Evolutionary conservation across 2,113 vertebrate genomes (phyloP), one percentile per base, ranked within the genome.

Genomic region (Perca flavescens): DNA sequence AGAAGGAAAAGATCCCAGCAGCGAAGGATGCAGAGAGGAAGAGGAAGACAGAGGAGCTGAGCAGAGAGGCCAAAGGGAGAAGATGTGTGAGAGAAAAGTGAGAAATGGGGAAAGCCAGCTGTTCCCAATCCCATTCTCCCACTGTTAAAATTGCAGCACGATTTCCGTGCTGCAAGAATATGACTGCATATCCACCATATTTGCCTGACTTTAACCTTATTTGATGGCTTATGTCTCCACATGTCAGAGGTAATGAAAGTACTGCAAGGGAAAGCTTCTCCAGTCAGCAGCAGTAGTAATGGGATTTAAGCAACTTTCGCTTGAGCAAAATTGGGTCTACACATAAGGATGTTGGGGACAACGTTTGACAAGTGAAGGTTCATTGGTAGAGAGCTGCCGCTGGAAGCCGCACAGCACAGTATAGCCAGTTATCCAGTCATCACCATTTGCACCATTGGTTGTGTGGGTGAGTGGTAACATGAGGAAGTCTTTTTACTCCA

Each of bases 221-320:
- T 93, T 91, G 92, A 94, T 92, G 90, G 91, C 91, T 93, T 92
- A 72, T 88, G 90, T 93, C 85, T 86, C 88, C 91, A 87, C 90
- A 91, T 93, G 93, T 95, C 93, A 94, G 88, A 82, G 79, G 86
- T 94, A 94, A 93, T 93, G 94, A 90, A 93, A 93, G 90, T 63
- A 86, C 78, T 81, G 80, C 74, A 40, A 88, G 84, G 82, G 74
- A 88, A 92, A 89, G 81, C 93, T 89, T 93, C 84, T 87, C 84
- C 77, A 88, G 80, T 89, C 92, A 84, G 91, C 88, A 86, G 87
- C 77, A 68, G 80, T 53, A 61, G 84, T 91, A 92, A 89, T 88
- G 82, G 85, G 88, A 92, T 93, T 91, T 82, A 77, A 34, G 25
- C 78, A 83, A 83, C 83, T 77, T 89, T 87, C 40, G 34, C 67